phyloP scores from a whole-genome alignment of 2,113 vertebrate species.

The human region GRCh38 chr6:162130001-162130500 shows the following conservation, averaged over 20 bases:
- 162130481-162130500: rapidly evolving
- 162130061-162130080: neutral
- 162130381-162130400: neutral
- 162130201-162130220: neutral
- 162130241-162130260: neutral
- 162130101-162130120: rapidly evolving
- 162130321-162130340: neutral
- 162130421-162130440: neutral
- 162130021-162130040: neutral
- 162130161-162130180: neutral
- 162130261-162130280: neutral
- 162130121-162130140: no score
- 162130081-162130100: rapidly evolving
- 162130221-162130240: neutral
- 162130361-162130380: neutral
- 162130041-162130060: neutral
- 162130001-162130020: neutral
- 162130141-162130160: neutral
- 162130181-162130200: neutral
- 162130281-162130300: neutral
- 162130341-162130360: neutral
- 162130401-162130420: neutral
- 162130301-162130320: neutral
- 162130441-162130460: no score
- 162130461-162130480: rapidly evolving